Evolutionary conservation across 2,888 invertebrate genomes (phyloP), one percentile per base, ranked within the genome.

Genomic region (Epirrhoe alternata): DNA sequence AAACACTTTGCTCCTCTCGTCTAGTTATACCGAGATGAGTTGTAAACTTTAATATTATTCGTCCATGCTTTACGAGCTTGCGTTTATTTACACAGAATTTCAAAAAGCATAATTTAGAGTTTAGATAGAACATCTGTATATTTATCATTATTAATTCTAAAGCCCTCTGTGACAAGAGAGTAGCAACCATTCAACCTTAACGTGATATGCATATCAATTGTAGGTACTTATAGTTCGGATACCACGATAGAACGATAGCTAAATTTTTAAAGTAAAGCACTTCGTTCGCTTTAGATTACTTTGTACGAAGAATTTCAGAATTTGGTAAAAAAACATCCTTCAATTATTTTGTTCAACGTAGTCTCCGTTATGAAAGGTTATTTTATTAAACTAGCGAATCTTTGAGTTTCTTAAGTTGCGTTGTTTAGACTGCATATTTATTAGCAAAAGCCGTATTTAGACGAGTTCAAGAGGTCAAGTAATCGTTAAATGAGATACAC

Each of bases 391-490:
- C 5, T 45, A 42, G 1, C 35, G n/a, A 3, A 45, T 14, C 14
- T 14, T n/a, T 45, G 10, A 45, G n/a, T n/a, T 14, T 16, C 7
- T 47, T 47, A 6, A 6, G 14, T 47, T 14, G 47, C 16, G 16
- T 47, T 16, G 4, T 47, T 47, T 47, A 47, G 47, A 14, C 47
- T 16, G 47, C 12, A n/a, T 14, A n/a, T 45, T 45, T 14, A 14
- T 45, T 45, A 14, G 6, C 12, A 47, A 47, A 12, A 17, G 7
- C 31, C 12, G n/a, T 51, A 16, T 53, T 53, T 50, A 60, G 55
- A 50, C 47, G 61, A 60, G 67, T 68, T 68, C 50, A 58, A 52
- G 71, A 69, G 73, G 73, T 73, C 71, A 73, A 71, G 73, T 68
- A 66, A 67, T 68, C 68, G 60, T 65, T 49, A 68, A 56, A 60